A percentile compares a stretch with the other conserved stretches of the same genome.
Evolutionary conservation across 2,797 vertebrate genomes (phyloP).

Genomic region (Sardinella longiceps): DNA sequence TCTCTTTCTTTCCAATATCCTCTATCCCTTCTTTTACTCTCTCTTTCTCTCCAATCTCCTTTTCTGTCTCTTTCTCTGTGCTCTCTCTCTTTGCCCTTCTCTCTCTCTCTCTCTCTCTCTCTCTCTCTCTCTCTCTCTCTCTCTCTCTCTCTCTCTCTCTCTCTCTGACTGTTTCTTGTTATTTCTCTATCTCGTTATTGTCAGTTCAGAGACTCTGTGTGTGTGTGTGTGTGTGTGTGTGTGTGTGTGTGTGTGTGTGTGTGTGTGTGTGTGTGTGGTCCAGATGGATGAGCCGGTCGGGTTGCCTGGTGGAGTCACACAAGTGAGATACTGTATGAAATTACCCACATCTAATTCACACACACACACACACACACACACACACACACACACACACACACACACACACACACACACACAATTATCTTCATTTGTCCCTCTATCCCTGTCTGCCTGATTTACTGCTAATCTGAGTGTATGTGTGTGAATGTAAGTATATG

Average conservation of each 20-base stretch:
- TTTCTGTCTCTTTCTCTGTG: too few relatives aligned
- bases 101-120: background rate
- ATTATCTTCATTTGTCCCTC: background rate
- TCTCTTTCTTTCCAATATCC: background rate
- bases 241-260: background rate
- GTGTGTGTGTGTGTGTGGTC: background rate
- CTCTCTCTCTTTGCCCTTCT: conserved; percentile 14
- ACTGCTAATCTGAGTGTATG: conserved; percentile 28
- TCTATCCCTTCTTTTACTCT: background rate
- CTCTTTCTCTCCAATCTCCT: too few relatives aligned
- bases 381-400: too few relatives aligned
- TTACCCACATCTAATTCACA: too few relatives aligned
- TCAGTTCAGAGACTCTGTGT: background rate
- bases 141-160: conserved; percentile 36
- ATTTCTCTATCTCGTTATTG: background rate
- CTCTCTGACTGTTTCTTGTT: conserved; percentile 22
- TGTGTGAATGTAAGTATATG: conserved; percentile 1
- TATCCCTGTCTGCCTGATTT: background rate
- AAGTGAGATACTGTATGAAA: too few relatives aligned
- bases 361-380: too few relatives aligned
- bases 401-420: too few relatives aligned
- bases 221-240: background rate
- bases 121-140: background rate
- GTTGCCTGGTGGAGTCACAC: too few relatives aligned
- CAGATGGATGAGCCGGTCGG: too few relatives aligned